Conservation (phyloP, 2,797 vertebrate genomes). For the Chromis chromis region DNA sequence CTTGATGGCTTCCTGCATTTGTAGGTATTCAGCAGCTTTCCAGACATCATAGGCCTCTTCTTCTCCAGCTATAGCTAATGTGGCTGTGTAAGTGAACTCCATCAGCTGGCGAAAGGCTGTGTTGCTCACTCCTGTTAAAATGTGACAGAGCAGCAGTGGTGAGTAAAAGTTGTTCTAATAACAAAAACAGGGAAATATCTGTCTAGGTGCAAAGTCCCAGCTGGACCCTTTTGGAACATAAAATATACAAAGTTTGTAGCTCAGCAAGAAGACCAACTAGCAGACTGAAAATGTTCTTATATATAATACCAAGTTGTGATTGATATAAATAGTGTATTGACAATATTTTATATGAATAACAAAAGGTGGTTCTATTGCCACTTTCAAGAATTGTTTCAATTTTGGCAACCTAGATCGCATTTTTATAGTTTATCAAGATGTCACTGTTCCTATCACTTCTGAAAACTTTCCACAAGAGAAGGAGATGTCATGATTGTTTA, state of each 20-base stretch:
- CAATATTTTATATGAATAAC: not conserved
- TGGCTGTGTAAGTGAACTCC: slow-evolving; percentile 98
- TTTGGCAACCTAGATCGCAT: not conserved
- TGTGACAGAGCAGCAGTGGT: slow-evolving; percentile 25
- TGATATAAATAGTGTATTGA: not conserved
- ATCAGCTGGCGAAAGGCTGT: slow-evolving; percentile 95
- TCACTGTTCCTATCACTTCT: not conserved
- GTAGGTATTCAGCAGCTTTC: slow-evolving; percentile 98
- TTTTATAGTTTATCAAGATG: not conserved
- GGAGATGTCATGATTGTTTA: not conserved
- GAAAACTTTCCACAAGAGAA: not conserved
- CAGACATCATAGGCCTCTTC: slow-evolving; percentile 95
- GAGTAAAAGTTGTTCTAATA: not conserved
- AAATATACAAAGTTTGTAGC: not conserved
- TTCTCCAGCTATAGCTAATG: slow-evolving; percentile 90
- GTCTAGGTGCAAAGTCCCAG: not conserved
- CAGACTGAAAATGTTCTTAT: not conserved
- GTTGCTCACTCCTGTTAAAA: slow-evolving; percentile 93
- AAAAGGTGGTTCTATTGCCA: not conserved
- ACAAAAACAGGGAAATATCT: not conserved
- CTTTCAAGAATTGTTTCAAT: not conserved
- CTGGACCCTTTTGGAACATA: not conserved
- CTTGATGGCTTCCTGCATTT: slow-evolving; percentile 99
- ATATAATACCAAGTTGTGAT: not conserved
- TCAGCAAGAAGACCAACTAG: not conserved